phyloP scores from a whole-genome alignment of 2,888 invertebrate genomes.

The Eilema sororculum region DNA sequence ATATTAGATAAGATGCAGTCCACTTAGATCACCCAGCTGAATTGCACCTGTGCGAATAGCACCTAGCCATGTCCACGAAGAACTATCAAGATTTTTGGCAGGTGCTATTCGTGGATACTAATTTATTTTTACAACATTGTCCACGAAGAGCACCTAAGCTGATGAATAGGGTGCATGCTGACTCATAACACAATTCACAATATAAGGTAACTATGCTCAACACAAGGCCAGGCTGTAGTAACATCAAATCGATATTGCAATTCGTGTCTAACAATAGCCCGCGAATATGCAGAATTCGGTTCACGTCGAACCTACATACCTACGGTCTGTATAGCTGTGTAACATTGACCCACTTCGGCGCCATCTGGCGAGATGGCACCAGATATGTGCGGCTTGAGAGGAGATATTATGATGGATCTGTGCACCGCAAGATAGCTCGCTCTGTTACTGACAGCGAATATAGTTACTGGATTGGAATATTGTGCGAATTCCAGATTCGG shows the following conservation, averaged over 20 bases:
- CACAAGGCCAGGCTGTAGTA: neutral
- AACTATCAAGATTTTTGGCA: too few species aligned
- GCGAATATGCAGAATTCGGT: constrained; percentile 17
- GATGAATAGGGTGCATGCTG: too few species aligned
- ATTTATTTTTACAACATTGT: too few species aligned
- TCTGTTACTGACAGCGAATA: constrained; percentile 4
- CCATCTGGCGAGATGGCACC: constrained; percentile 42
- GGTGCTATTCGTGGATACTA: too few species aligned
- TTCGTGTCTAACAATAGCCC: constrained; percentile 17
- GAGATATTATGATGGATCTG: constrained; percentile 14
- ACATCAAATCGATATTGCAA: constrained; percentile 14
- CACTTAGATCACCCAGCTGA: too few species aligned
- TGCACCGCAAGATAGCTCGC: constrained; percentile 15
- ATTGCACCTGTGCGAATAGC: too few species aligned
- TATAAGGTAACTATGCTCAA: neutral
- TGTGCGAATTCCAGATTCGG: neutral
- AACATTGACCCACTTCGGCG: constrained; percentile 48
- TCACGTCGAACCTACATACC: constrained; percentile 15
- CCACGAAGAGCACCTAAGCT: too few species aligned
- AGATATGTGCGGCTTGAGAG: constrained; percentile 35
- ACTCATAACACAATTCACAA: too few species aligned
- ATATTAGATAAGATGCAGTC: too few species aligned
- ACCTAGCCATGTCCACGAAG: too few species aligned
- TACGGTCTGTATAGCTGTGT: constrained; percentile 20
- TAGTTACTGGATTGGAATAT: neutral